Conservation (phyloP, 2,888 invertebrate genomes). For the Sphaeridia pumilis region DNA sequence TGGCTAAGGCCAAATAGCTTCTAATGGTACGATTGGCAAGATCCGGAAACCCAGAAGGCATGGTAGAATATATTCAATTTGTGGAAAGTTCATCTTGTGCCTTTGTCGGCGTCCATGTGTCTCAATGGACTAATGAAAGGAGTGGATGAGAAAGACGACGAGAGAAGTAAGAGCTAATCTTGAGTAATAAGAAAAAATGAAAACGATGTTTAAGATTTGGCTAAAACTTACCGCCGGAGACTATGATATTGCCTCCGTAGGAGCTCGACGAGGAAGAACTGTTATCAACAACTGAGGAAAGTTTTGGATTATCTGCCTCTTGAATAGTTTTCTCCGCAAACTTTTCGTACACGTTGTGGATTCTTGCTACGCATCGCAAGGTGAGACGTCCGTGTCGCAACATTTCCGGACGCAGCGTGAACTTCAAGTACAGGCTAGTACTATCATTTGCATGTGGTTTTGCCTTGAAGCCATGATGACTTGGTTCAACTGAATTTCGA, state of each 20-base stretch:
- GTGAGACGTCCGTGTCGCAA: conserved; percentile 22
- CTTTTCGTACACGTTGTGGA: conserved; percentile 22
- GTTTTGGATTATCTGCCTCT: conserved; percentile 29
- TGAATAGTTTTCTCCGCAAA: conserved; percentile 17
- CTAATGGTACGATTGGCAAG: too few relatives aligned
- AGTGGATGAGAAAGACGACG: too few relatives aligned
- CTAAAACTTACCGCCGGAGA: neutral
- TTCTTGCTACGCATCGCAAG: conserved; percentile 24
- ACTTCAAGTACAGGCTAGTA: conserved; percentile 21
- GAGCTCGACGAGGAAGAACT: conserved; percentile 22
- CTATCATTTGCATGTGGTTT: conserved; percentile 20
- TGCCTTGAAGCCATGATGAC: conserved; percentile 2
- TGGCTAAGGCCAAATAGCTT: too few relatives aligned
- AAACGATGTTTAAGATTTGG: too few relatives aligned
- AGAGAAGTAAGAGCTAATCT: too few relatives aligned
- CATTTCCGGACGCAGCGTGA: conserved; percentile 24
- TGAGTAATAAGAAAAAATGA: too few relatives aligned
- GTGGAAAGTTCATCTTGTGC: too few relatives aligned
- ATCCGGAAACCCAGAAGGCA: too few relatives aligned
- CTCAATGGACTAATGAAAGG: too few relatives aligned
- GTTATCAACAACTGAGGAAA: conserved; percentile 32
- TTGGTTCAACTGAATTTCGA: neutral
- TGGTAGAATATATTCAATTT: too few relatives aligned
- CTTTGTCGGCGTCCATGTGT: too few relatives aligned
- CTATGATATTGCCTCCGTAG: neutral